phyloP scores from a whole-genome alignment of 2,888 invertebrate species.

The Tanytarsus gracilentus region DNA sequence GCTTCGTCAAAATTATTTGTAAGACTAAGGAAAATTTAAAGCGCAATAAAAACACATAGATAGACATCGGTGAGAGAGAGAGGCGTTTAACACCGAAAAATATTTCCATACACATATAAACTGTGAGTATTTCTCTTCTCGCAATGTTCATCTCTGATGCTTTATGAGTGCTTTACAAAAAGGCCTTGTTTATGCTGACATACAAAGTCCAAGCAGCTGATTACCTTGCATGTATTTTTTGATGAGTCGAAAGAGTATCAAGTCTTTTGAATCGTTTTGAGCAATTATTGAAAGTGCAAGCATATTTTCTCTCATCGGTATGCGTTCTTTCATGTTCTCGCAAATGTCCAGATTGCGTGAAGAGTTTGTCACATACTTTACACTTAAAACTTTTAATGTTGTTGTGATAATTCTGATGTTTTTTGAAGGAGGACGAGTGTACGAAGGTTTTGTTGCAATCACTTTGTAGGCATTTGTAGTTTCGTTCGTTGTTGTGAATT shows the following conservation, averaged over 20 bases:
- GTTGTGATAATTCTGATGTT: background rate
- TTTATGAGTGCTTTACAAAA: no score
- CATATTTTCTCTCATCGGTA: background rate
- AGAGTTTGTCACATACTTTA: background rate
- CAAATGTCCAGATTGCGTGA: background rate
- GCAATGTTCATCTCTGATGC: no score
- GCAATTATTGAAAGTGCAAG: background rate
- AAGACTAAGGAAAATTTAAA: no score
- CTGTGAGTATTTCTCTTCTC: no score
- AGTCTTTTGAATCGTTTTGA: background rate
- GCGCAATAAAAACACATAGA: no score
- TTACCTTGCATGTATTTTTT: background rate
- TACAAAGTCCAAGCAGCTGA: no score
- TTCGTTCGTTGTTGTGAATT: background rate
- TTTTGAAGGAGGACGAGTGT: background rate
- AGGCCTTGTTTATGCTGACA: no score
- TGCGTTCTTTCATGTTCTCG: background rate
- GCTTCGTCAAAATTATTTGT: no score
- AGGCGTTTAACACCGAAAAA: no score
- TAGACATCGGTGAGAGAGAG: no score
- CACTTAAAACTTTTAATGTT: background rate
- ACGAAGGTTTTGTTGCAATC: background rate
- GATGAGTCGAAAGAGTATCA: background rate
- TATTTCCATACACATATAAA: no score
- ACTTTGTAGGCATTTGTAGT: background rate